Evolutionary conservation across 2,113 vertebrate genomes (phyloP).

Genomic region (Crotalus tigris): DNA sequence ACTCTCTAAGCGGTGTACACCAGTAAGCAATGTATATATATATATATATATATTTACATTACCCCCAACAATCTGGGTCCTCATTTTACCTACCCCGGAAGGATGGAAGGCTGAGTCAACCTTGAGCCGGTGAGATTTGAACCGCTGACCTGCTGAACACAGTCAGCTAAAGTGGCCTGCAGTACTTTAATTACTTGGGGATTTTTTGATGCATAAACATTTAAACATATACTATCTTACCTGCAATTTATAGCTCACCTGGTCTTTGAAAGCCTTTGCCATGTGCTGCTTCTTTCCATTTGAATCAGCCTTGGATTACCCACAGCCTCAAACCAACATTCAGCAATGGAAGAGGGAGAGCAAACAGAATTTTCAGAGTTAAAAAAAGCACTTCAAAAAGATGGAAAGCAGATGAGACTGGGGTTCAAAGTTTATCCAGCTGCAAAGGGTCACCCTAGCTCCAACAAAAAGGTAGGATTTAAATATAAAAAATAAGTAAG

Average conservation of each 20-base stretch:
- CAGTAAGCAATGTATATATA: no score
- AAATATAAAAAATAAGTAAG: background rate
- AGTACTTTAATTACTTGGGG: background rate
- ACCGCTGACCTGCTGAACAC: no score
- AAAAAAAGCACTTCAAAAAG: background rate
- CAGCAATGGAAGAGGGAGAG: background rate
- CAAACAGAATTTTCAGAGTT: background rate
- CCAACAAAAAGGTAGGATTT: background rate
- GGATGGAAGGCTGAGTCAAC: no score
- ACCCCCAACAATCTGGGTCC: no score
- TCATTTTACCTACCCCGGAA: no score
- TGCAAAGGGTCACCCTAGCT: background rate
- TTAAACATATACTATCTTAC: background rate
- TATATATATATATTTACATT: no score
- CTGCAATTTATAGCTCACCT: background rate
- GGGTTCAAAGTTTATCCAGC: background rate
- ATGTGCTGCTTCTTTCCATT: background rate
- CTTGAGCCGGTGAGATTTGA: no score
- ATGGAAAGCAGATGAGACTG: background rate
- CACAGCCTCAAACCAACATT: background rate
- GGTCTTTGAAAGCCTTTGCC: background rate
- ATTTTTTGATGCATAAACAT: background rate
- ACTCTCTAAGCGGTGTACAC: no score
- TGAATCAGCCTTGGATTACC: background rate
- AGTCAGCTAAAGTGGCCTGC: no score